These are phyloP conservation scores for Pocillopora meandrina DNA, from an alignment of 92 coral and sea anemone species.

Conservation along the genomic window DNA sequence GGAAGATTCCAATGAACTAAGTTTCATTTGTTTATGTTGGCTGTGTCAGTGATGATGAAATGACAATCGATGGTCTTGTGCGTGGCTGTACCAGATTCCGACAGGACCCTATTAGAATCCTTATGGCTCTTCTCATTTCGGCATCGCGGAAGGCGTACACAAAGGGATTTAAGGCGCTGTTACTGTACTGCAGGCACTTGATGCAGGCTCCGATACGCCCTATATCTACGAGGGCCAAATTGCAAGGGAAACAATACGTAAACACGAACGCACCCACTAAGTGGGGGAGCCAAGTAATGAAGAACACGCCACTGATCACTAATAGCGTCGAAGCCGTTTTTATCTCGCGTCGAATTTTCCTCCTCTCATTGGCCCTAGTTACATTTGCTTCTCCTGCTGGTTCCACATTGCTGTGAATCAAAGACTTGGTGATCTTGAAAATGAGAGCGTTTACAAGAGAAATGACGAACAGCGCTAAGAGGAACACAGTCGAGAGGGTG, in stretches of 20 bases:
- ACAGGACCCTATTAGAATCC: background rate
- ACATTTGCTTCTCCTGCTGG: background rate
- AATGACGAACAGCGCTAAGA: slow-evolving; percentile 63
- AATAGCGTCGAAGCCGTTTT: slow-evolving; percentile 30
- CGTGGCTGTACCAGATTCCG: background rate
- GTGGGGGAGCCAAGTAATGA: slow-evolving; percentile 44
- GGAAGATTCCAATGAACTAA: too few species aligned
- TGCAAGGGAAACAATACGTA: slow-evolving; percentile 34
- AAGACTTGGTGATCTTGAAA: slow-evolving; percentile 39
- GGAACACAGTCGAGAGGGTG: slow-evolving; percentile 37
- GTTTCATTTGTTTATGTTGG: background rate
- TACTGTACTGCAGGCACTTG: slow-evolving; percentile 75
- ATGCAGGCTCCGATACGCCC: slow-evolving; percentile 65
- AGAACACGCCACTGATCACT: slow-evolving; percentile 19
- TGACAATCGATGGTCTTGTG: background rate
- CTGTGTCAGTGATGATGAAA: background rate
- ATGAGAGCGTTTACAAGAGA: slow-evolving; percentile 51
- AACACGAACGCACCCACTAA: slow-evolving; percentile 33
- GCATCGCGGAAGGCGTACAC: slow-evolving; percentile 81
- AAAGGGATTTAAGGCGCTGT: slow-evolving; percentile 83
- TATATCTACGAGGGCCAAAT: slow-evolving; percentile 28
- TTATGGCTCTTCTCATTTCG: slow-evolving; percentile 47
- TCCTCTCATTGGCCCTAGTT: background rate
- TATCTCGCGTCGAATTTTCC: slow-evolving; percentile 28
- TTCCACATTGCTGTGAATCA: slow-evolving; percentile 14